Evolutionary conservation across 2,113 vertebrate genomes (phyloP).

Genomic region (Sorex araneus): DNA sequence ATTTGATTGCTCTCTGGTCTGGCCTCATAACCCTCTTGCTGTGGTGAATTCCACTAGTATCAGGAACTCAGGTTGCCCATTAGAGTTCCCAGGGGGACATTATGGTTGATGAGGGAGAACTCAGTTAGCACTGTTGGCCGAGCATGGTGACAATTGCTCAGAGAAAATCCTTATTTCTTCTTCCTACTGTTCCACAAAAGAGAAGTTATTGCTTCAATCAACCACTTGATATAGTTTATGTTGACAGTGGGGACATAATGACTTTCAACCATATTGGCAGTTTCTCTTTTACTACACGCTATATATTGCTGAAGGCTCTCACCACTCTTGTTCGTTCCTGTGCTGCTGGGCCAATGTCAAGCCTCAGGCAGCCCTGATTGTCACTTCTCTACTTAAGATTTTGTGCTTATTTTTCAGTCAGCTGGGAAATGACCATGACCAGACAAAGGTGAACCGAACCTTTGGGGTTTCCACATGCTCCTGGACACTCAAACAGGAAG

Average conservation of each 20-base stretch:
- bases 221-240: slow-evolving; percentile 37
- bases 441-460: not conserved
- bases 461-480: not conserved
- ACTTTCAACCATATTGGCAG: slow-evolving; percentile 33
- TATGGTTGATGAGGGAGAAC: slow-evolving; percentile 19
- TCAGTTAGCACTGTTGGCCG: not conserved
- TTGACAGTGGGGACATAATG: slow-evolving; percentile 30
- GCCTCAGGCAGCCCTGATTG: not conserved
- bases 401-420: not conserved
- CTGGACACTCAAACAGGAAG: slow-evolving; percentile 4
- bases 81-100: not conserved
- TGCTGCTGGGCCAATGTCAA: not conserved
- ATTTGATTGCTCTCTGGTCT: not conserved
- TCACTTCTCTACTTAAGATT: not conserved
- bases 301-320: not conserved
- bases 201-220: not conserved
- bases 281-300: slow-evolving; percentile 1
- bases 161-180: slow-evolving; percentile 15
- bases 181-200: not conserved
- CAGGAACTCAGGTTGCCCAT: not conserved
- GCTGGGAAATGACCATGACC: not conserved
- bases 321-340: not conserved
- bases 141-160: not conserved
- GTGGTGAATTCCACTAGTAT: slow-evolving; percentile 2
- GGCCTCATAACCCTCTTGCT: slow-evolving; percentile 9